Evolutionary conservation across 2,113 vertebrate genomes (phyloP), one percentile per base, ranked within the genome.

Genomic region (Aspiorhynchus laticeps): DNA sequence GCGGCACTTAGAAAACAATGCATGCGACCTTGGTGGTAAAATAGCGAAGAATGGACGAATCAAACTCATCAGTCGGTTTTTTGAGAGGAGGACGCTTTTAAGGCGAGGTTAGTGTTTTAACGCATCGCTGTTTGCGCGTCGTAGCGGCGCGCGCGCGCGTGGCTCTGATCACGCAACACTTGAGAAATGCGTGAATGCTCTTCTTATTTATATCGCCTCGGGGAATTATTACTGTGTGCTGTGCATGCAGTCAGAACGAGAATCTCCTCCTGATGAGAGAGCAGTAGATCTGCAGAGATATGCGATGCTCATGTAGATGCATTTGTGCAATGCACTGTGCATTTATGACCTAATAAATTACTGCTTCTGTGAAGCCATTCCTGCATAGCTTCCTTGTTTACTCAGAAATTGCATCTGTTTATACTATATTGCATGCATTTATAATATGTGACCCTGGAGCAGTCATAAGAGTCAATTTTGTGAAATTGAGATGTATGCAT

Each of bases 131-230:
- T 24, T 83, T 43, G 63, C 38, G 38, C 63, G 26, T 28, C 24
- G 19, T 6, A 38, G 33, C 36, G 56, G 24, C 14, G 36, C 36
- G 79, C n/a, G n/a, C n/a, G n/a, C 17, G 79, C 36, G 10, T 53
- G 31, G 33, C 19, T 81, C n/a, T n/a, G 56, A 12, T 67, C 61
- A 83, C 81, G 76, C 76, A 77, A 21, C 48, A 24, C 28, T 77
- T 41, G 7, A 15, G 10, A 80, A 19, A 8, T 63, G 56, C 61
- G 41, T 48, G 61, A 48, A 31, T 14, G 59, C 59, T 33, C 21
- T 11, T 15, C 21, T 15, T 56, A 7, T 69, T 31, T 19, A 82
- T 2, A 48, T 67, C 3, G 8, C n/a, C 48, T 21, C 7, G 26
- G 43, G 43, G 10, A 33, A 53, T 6, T 4, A 14, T 78, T 10